Evolutionary conservation across 92 coral and sea anemone species (phyloP), one percentile per base, ranked within the genome.

Genomic region (Umimayanthus kanabou): DNA sequence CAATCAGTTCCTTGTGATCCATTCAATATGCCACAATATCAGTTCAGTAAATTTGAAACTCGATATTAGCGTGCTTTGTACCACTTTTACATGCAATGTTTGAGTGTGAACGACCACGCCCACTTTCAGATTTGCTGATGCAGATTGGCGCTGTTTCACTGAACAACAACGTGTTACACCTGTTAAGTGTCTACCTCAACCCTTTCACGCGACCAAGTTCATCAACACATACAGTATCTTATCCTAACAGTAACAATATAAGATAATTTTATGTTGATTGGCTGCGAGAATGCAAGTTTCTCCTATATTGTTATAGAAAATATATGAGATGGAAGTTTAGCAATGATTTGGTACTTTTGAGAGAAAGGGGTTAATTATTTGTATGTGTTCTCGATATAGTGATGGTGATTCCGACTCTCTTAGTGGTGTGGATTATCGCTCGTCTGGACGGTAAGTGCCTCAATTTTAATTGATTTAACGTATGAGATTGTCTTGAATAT

Each of bases 361-460:
- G 58, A 53, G 58, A 18, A 53, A 53, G 11, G 4, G 58, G 18
- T 53, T 53, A 53, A 29, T 73, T 28, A 6, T 70, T 70, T 22
- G 22, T 9, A 22, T 73, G 33, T 29, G 40, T 76, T 76, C 23
- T 80, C 18, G n/a, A 57, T 50, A 58, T 40, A 81, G 85, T 81
- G 85, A 81, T 39, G 76, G 85, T 37, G 85, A 81, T 61, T 37
- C 85, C 1, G 85, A 81, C 29, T 81, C 85, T 20, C 39, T 66
- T 23, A 22, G 67, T 57, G 71, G 84, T 18, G 55, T 65, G 75
- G 85, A 81, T 64, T 81, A 81, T 65, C 85, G 85, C 26, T 78
- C 82, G 49, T 65, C 85, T 2, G 85, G 49, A 81, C 85, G 85
- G 85, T 81, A 65, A 39, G 85, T 81, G 43, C 22, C n/a, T 4